A percentile compares a stretch with the other conserved stretches of the same genome.
phyloP scores from a whole-genome alignment of 2,113 vertebrate genomes.

The Corvus hawaiiensis region DNA sequence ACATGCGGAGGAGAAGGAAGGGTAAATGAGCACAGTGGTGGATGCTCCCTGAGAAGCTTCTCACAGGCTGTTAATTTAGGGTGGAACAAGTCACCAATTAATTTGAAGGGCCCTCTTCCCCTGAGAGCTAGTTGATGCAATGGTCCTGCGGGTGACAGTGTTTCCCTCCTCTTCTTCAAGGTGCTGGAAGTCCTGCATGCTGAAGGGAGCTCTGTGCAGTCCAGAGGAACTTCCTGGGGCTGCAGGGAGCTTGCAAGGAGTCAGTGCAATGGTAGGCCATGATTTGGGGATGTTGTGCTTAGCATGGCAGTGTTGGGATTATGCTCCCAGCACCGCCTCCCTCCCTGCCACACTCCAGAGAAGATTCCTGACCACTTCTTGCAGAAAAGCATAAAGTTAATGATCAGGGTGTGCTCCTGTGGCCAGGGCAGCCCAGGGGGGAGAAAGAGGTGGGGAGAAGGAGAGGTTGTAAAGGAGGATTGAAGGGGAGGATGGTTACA shows the following conservation, averaged over 20 bases:
- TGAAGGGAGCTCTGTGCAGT: rapidly evolving
- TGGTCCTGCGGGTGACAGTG: neutral
- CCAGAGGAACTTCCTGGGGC: neutral
- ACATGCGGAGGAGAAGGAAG: rapidly evolving
- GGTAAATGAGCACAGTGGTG: neutral
- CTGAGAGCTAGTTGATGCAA: neutral
- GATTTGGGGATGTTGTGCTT: neutral
- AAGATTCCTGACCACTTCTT: neutral
- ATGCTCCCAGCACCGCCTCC: rapidly evolving
- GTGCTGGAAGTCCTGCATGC: neutral
- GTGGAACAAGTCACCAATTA: neutral
- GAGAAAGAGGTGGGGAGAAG: neutral
- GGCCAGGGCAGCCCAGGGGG: neutral
- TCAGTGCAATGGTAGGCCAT: neutral
- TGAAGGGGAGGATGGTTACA: neutral
- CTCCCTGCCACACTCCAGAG: neutral
- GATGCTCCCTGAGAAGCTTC: neutral
- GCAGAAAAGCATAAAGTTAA: neutral
- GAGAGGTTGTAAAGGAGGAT: neutral
- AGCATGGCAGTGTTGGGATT: neutral
- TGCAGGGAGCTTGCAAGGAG: neutral
- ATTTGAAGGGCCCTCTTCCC: neutral
- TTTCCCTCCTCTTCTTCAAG: neutral
- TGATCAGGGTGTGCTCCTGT: neutral
- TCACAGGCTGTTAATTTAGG: neutral